Base-by-base conservation (phyloP, 2,113 vertebrate species). In the Oceanites oceanicus region DNA sequence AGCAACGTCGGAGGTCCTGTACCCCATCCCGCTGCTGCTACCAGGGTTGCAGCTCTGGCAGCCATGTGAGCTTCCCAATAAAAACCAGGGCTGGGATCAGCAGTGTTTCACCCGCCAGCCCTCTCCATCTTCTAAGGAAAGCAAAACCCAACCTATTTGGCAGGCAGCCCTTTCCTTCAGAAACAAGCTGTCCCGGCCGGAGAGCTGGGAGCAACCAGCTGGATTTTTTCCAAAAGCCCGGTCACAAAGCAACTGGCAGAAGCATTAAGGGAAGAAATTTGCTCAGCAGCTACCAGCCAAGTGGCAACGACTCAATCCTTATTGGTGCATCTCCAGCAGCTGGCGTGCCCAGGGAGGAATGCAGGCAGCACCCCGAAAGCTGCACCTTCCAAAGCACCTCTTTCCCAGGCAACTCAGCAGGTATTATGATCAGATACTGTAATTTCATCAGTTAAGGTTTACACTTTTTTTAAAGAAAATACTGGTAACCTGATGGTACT, bases 221-320 rank as follows among this genome's bases (percentile, higher is more conserved):
- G 92, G 92, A 88, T 13, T 67, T 63, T 44, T 71, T 94, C 95
- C 96, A 94, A 53, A 63, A 80, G 59, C 68, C 52, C 0, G 5
- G 90, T 88, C 94, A 94, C 88, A 84, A 73, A 95, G 90, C 88
- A 92, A 90, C 79, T 47, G 38, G 55, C 55, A 92, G 82, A 66
- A 86, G 58, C 13, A 0, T 67, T 38, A 74, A 58, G 47, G 75
- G 88, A 92, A 93, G 56, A 91, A 84, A 94, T 91, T 52, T 52
- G 36, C 79, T 92, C 27, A 13, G 83, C 67, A 88, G 92, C 72
- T 77, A 76, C 52, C 0, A 0, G 75, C 82, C 83, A 73, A 93
- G 59, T 32, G 72, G 86, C 86, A 81, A 86, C 0, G 11, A 84
- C 85, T 88, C 74, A 75, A 32, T 40, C 72, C 63, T 62, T 74